phyloP scores from a whole-genome alignment of 2,888 invertebrate genomes.

The Chrysodeixis includens region DNA sequence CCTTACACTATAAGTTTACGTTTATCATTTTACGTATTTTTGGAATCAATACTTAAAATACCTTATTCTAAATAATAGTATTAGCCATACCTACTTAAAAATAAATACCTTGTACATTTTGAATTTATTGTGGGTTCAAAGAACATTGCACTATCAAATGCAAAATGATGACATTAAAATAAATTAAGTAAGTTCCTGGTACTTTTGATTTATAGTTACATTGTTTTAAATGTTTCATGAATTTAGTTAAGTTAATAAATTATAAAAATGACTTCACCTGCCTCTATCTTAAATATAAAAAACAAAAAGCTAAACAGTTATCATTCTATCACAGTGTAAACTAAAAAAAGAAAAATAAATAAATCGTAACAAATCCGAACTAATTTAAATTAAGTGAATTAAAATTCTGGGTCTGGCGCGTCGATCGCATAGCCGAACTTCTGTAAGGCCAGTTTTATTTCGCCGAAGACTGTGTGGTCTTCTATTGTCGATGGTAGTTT shows the following conservation, averaged over 20 bases:
- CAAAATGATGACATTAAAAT: background rate
- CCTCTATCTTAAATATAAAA: constrained; percentile 8
- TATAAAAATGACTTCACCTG: background rate
- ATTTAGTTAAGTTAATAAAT: too few relatives aligned
- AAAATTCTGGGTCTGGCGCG: constrained; percentile 91
- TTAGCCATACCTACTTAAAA: constrained; percentile 7
- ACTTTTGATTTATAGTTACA: background rate
- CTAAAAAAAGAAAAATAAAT: constrained; percentile 14
- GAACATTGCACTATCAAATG: background rate
- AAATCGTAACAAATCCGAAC: constrained; percentile 18
- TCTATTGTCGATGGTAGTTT: constrained; percentile 96
- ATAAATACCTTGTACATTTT: background rate
- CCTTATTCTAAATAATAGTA: background rate
- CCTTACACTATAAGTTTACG: background rate
- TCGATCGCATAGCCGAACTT: constrained; percentile 93
- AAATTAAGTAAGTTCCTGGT: background rate
- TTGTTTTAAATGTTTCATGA: too few relatives aligned
- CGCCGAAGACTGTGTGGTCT: constrained; percentile 94
- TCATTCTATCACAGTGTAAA: constrained; percentile 49
- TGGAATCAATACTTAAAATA: background rate
- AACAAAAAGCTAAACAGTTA: constrained; percentile 29
- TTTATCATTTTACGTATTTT: background rate
- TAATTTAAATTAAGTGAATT: constrained; percentile 9
- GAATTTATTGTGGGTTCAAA: background rate
- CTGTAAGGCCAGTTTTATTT: constrained; percentile 93